phyloP scores from a whole-genome alignment of 2,113 vertebrate species.

The Ptilonorhynchus violaceus region DNA sequence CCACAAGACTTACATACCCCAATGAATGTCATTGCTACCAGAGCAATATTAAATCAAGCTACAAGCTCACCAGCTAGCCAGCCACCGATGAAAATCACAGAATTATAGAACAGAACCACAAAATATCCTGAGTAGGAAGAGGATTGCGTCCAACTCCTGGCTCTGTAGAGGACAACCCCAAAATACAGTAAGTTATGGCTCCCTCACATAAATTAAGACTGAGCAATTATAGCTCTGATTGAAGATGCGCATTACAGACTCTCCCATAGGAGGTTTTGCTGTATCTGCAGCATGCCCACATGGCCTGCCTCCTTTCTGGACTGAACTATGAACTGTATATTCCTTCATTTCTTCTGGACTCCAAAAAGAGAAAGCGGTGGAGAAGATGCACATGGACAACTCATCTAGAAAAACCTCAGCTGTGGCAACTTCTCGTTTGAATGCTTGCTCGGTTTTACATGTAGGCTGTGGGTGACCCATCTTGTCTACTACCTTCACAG shows the following conservation, averaged over 20 bases:
- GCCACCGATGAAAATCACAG: neutral
- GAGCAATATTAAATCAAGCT: neutral
- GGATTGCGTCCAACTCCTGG: neutral
- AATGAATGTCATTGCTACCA: neutral
- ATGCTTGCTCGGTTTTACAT: accelerated
- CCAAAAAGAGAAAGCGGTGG: neutral
- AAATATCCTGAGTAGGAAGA: neutral
- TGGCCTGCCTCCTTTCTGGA: neutral
- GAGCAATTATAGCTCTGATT: neutral
- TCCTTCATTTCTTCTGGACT: neutral
- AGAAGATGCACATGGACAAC: neutral
- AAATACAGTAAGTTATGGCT: neutral
- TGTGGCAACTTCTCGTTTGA: neutral
- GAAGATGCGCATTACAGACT: neutral
- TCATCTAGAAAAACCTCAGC: neutral
- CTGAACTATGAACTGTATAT: neutral
- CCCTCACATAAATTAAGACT: neutral
- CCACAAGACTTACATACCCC: neutral
- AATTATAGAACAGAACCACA: neutral
- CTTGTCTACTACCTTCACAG: neutral
- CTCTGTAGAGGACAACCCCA: neutral
- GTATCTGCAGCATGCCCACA: neutral
- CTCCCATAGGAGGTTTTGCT: neutral
- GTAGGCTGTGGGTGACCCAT: accelerated
- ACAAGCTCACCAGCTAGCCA: neutral